phyloP scores from a whole-genome alignment of 2,797 vertebrate genomes.

The Tapera naevia region DNA sequence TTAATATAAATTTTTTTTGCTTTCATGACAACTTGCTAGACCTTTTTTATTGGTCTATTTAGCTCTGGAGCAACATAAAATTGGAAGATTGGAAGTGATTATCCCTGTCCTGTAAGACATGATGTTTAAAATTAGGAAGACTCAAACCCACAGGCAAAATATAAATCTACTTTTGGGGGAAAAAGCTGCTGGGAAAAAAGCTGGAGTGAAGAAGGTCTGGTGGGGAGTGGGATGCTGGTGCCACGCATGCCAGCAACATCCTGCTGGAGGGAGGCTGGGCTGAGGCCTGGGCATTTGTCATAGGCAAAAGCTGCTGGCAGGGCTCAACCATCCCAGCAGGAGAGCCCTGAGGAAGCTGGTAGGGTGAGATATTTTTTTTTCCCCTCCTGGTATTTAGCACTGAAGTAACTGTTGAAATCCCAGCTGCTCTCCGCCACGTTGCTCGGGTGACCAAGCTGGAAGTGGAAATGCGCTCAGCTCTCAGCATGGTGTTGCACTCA shows the following conservation, averaged over 20 bases:
- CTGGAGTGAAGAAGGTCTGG: background rate
- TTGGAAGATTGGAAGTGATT: background rate
- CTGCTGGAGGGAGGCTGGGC: background rate
- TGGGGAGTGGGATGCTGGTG: background rate
- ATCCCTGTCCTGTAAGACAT: background rate
- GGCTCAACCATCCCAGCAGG: background rate
- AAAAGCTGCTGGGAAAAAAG: background rate
- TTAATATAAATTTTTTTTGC: background rate
- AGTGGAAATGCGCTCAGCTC: background rate
- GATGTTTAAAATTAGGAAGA: background rate
- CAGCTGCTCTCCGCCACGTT: accelerated
- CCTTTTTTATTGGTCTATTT: background rate
- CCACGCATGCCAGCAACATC: accelerated
- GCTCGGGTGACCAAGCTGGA: background rate
- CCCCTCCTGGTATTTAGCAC: background rate
- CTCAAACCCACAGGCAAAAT: background rate
- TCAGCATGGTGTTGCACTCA: background rate
- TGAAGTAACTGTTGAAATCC: background rate
- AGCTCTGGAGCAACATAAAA: background rate
- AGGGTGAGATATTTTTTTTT: background rate
- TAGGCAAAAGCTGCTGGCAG: background rate
- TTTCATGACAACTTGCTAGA: background rate
- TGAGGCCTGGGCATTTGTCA: background rate
- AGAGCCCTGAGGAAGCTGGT: background rate
- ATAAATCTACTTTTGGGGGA: background rate